Evolutionary conservation across 2,888 invertebrate species (phyloP), one percentile per base, ranked within the genome.

Genomic region (Lasioglossum zephyrum): DNA sequence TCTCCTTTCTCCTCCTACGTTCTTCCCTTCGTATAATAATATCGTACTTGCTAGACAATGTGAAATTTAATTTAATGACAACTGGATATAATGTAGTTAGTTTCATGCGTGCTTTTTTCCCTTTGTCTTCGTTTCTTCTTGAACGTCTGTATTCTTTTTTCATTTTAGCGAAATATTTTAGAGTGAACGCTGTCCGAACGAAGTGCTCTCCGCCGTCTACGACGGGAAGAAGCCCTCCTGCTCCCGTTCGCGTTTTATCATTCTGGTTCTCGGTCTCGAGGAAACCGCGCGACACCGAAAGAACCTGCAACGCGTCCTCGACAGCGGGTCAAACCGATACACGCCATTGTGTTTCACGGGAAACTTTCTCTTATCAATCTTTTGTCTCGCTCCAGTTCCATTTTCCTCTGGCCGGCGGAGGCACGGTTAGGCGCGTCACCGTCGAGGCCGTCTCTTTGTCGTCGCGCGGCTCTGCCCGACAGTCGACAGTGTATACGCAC

Each of bases 1-100:
- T 94, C 94, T 94, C 92, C 93, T 93, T 93, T 94, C 94, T 92
- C 93, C 93, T 92, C 92, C 93, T 92, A 92, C 93, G 92, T 92
- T 94, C 92, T 92, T 92, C 91, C 92, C 91, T 93, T 93, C 89
- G 90, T 93, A 93, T 93, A 94, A 93, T 93, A 93, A 92, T 94
- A 93, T 93, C 92, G 91, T 94, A 93, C 92, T 93, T 92, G 91
- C 93, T 93, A 94, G 93, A 94, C 93, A 94, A 93, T 93, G 92
- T 93, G 92, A 94, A 94, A 93, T 93, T 94, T 93, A 93, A 94
- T 94, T 94, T 93, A 94, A 94, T 94, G 93, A 94, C 92, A 93
- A 92, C 92, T 93, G 93, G 92, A 87, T 92, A 93, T 93, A 93
- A 93, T 93, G 92, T 92, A 93, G 88, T 92, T 85, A 93, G 90